A percentile compares a stretch with the other conserved stretches of the same genome.
phyloP scores from a whole-genome alignment of 2,797 vertebrate genomes.

The Manis javanica region DNA sequence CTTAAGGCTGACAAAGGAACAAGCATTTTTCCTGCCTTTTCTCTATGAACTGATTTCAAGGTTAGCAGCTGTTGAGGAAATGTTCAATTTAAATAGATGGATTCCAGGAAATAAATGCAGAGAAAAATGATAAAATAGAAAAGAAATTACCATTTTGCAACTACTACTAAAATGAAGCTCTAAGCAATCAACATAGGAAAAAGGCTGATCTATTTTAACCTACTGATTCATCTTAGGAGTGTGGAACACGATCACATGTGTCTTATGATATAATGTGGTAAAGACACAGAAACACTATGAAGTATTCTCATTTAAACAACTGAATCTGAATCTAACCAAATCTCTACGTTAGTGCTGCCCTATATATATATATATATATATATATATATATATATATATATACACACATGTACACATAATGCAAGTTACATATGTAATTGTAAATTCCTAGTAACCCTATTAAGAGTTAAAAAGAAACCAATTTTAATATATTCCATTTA shows the following conservation, averaged over 20 bases:
- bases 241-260: not conserved
- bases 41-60: not conserved
- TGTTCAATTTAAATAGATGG: not conserved
- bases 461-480: not conserved
- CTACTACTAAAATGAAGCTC: not conserved
- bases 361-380: not conserved
- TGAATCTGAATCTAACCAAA: not conserved
- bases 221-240: not conserved
- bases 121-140: not conserved
- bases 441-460: not conserved
- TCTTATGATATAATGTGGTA: not conserved
- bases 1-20: not conserved
- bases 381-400: not conserved
- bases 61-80: not conserved
- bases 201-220: not conserved
- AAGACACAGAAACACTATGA: not conserved
- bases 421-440: not conserved
- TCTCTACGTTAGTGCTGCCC: not conserved
- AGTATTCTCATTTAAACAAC: not conserved
- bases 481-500: conserved; percentile 3
- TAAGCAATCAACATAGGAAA: not conserved
- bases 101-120: not conserved
- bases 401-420: not conserved
- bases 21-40: not conserved
- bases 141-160: not conserved